Conservation (phyloP, 2,888 invertebrate species). For the Subacronicta megacephala region DNA sequence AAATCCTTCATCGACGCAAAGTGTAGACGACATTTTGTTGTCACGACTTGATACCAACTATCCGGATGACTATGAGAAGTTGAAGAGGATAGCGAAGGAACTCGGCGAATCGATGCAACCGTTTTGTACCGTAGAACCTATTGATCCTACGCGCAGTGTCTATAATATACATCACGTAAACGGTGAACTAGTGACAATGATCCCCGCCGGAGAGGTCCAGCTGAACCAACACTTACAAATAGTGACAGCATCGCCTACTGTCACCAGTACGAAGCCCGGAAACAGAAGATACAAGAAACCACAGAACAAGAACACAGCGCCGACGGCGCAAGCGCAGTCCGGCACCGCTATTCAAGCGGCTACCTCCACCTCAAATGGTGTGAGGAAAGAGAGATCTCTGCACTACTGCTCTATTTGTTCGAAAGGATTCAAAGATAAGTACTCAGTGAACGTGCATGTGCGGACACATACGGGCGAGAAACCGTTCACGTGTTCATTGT, state of each 20-base stretch:
- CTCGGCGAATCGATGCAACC: slow-evolving; percentile 94
- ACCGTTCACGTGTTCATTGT: slow-evolving; percentile 98
- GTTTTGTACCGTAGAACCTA: slow-evolving; percentile 90
- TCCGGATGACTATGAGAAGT: slow-evolving; percentile 95
- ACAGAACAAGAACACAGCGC: slow-evolving; percentile 86
- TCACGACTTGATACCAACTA: slow-evolving; percentile 92
- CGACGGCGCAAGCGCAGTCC: slow-evolving; percentile 74
- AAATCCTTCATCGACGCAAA: slow-evolving; percentile 88
- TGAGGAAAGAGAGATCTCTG: slow-evolving; percentile 95
- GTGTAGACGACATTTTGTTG: slow-evolving; percentile 92
- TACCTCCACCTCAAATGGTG: slow-evolving; percentile 92
- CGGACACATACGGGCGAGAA: slow-evolving; percentile 99
- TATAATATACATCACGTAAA: slow-evolving; percentile 88
- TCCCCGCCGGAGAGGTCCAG: slow-evolving; percentile 83
- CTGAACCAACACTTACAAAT: slow-evolving; percentile 88
- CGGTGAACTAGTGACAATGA: slow-evolving; percentile 85
- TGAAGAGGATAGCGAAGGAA: slow-evolving; percentile 95
- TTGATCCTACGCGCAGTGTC: slow-evolving; percentile 87
- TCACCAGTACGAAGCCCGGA: slow-evolving; percentile 90
- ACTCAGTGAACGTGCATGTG: slow-evolving; percentile 99
- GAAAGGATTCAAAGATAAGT: slow-evolving; percentile 98
- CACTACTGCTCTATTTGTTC: slow-evolving; percentile 98
- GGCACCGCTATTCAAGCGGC: slow-evolving; percentile 84
- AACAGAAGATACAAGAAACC: slow-evolving; percentile 93
- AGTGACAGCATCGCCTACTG: slow-evolving; percentile 90